Base-by-base conservation (phyloP, 2,888 invertebrate genomes). In the Ametastegia equiseti region DNA sequence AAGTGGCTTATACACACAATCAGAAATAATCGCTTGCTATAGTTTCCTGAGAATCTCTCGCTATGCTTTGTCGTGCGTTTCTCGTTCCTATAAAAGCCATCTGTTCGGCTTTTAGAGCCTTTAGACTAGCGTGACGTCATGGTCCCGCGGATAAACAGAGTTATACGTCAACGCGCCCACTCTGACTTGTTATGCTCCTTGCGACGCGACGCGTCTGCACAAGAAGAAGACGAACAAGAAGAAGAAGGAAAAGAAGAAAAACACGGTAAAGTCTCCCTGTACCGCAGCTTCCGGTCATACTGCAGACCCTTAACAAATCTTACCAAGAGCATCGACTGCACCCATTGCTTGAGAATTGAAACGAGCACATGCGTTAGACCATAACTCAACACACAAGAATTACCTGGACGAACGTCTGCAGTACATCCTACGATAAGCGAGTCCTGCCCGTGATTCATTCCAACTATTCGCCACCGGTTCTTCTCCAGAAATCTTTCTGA, bases 81-180 rank as follows among this genome's bases (percentile, higher is more conserved):
- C n/a, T 86, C 47, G 73, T 81, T 83, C 86, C 87, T 86, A 87
- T 88, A 88, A 88, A 88, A 88, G 88, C 88, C 89, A 88, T 90
- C 89, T 90, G 89, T 88, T 88, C 85, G 86, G 13, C 85, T 86
- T 87, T 88, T 88, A 88, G 84, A 85, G 85, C 80, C 85, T 87
- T 87, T 86, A 85, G 85, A 81, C 83, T 77, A n/a, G 73, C 81
- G 80, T 87, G 86, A 85, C 85, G 86, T 87, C 86, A 87, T 82
- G 45, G 50, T 81, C n/a, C n/a, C 77, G 77, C 83, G 86, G 85
- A 88, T 88, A 87, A 88, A 88, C 86, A 82, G 80, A 83, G 83
- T 85, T 83, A 83, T 83, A 85, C 84, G 83, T 85, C 84, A 83
- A 84, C 85, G 84, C 83, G 80, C 81, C 79, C 65, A 81, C 81